Base-by-base conservation (phyloP, 2,888 invertebrate species). In the Lasioglossum oenotherae region DNA sequence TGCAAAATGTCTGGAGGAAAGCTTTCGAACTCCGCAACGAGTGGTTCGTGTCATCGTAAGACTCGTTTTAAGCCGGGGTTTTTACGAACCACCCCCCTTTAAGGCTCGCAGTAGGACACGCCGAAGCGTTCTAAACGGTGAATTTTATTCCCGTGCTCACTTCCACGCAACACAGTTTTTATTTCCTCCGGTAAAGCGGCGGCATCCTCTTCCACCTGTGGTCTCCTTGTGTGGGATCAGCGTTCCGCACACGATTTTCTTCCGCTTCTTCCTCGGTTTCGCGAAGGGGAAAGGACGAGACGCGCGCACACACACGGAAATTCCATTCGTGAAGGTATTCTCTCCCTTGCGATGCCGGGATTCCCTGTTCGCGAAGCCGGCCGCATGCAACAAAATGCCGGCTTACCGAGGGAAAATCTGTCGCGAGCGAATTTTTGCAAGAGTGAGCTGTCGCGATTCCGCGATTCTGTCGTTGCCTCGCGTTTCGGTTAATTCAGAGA, bases 301-400 rank as follows among this genome's bases (percentile, higher is more conserved):
- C 46, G 46, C 46, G 16, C 46, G 71, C 53, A 5, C 53, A 5
- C 46, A 31, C 74, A 60, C 12, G 64, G 31, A 69, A 82, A 87
- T 85, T 88, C 87, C 85, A 84, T 87, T 60, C 80, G 60, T 80
- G n/a, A 53, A 74, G 78, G 78, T 88, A 88, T 82, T 82, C 86
- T 10, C 69, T 27, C 74, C 77, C 53, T 53, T 23, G 75, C 79
- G 81, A 77, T 64, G 49, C 74, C 77, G 57, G 78, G 76, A 82
- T 80, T 82, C 69, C 46, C 64, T 53, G 71, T 64, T 73, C 49
- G 35, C n/a, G 27, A 69, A 44, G 75, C 73, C 19, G 69, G 14
- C 53, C 64, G 77, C 82, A 76, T 67, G 64, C 82, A 79, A 31
- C 80, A 78, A 80, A 80, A 80, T 64, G 67, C 80, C 74, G 75